These are phyloP conservation scores for Neoniphon sammara DNA, from an alignment of 2,797 vertebrate species.

Conservation along the genomic window DNA sequence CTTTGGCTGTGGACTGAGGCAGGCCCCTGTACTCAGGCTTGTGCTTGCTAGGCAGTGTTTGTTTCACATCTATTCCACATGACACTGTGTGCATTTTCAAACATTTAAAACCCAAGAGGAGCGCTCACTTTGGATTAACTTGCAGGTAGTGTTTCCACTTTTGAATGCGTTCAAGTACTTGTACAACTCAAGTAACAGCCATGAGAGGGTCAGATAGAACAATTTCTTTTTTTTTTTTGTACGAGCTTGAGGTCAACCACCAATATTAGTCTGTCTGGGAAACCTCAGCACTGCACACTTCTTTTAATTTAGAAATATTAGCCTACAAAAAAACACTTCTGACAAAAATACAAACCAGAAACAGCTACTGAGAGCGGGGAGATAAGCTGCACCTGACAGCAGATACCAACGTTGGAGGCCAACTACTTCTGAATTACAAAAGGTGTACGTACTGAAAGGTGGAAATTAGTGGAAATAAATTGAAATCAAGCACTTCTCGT, in stretches of 20 bases:
- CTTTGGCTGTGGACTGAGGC: neutral
- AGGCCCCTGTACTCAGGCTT: neutral
- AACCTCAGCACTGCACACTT: neutral
- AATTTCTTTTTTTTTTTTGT: neutral
- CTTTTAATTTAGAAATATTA: neutral
- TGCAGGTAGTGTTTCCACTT: constrained; percentile 26
- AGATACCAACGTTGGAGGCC: no score
- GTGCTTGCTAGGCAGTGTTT: constrained; percentile 44
- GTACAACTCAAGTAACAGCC: neutral
- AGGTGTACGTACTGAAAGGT: neutral
- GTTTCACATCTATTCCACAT: constrained; percentile 36
- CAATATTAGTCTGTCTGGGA: no score
- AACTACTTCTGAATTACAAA: neutral
- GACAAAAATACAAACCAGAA: neutral
- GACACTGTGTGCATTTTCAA: neutral
- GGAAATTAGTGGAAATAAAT: constrained; percentile 21
- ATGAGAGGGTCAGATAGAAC: neutral
- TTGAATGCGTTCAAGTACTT: constrained; percentile 12
- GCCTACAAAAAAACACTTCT: neutral
- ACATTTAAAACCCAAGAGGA: constrained; percentile 9
- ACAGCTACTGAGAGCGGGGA: neutral
- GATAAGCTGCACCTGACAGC: no score
- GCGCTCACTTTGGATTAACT: neutral
- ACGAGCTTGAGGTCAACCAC: neutral
- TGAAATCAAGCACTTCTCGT: constrained; percentile 25